Percentiles rank a stretch among this genome's conserved stretches.
Conservation (phyloP, 2,888 invertebrate species). For the Cosmia pyralina region DNA sequence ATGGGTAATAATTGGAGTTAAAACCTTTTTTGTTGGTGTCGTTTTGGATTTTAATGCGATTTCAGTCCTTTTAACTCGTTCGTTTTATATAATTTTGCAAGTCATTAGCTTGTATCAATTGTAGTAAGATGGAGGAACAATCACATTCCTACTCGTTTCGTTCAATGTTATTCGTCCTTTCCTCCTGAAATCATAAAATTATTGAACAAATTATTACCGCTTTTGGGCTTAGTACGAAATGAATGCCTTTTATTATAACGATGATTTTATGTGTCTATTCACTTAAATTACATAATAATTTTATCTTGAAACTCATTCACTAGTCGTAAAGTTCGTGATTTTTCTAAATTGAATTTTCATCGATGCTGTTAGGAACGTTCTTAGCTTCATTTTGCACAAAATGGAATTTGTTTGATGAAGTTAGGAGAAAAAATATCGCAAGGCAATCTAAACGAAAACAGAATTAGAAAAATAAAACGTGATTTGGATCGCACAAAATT, state of each 20-base stretch:
- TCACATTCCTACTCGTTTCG: conserved; percentile 44
- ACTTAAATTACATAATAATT: conserved; percentile 51
- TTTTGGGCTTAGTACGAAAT: conserved; percentile 38
- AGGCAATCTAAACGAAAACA: conserved; percentile 47
- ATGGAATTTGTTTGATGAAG: conserved; percentile 55
- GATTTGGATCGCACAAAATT: conserved; percentile 29
- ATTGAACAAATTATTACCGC: conserved; percentile 40
- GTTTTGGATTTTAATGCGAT: conserved; percentile 80
- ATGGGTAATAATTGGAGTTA: conserved; percentile 86
- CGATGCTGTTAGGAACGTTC: conserved; percentile 45
- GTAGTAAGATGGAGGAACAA: conserved; percentile 62
- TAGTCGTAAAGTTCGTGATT: conserved; percentile 57
- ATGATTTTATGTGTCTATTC: conserved; percentile 53
- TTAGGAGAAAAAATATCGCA: conserved; percentile 41
- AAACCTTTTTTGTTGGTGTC: conserved; percentile 82
- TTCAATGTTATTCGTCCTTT: conserved; percentile 29
- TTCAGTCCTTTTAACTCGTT: conserved; percentile 70
- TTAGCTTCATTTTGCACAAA: conserved; percentile 48
- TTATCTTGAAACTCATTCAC: conserved; percentile 47
- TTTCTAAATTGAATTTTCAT: conserved; percentile 62
- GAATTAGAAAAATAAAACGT: conserved; percentile 44
- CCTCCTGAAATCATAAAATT: conserved; percentile 39
- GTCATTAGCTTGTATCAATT: conserved; percentile 77
- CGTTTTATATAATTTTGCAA: conserved; percentile 79
- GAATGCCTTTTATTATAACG: conserved; percentile 42